Base-by-base conservation (phyloP, 1,140 invertebrate species). In the Delia radicum region DNA sequence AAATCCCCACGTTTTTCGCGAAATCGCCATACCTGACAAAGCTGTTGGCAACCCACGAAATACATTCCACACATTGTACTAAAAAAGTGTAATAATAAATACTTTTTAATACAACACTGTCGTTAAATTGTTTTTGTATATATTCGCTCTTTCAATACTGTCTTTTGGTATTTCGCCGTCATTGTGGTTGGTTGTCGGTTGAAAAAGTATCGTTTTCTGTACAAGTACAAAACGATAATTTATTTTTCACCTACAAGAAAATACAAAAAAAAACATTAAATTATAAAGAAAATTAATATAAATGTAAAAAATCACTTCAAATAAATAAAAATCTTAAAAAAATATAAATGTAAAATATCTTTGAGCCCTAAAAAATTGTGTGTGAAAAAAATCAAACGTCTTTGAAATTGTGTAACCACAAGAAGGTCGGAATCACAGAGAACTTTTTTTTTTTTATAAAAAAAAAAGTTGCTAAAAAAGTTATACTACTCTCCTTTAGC, bases 161-260 rank as follows among this genome's bases (percentile, higher is more conserved):
- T 18, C 74, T 75, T 75, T 75, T 65, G 63, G 61, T 67, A 69
- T 42, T 75, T 75, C 74, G 74, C 74, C 33, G 33, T 75, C 74
- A 69, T 75, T 75, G 74, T 75, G 74, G 74, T 75, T 75, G 63
- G 74, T 75, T 46, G 74, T 75, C 46, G 42, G 61, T 28, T 67
- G 73, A 74, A 63, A 55, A 21, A 37, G 33, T 21, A 21, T 15
- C 21, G n/a, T 55, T 24, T 18, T 55, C 21, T 55, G 48, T 21
- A 18, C 48, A 21, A 55, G n/a, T 55, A 21, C 48, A n/a, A 55
- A 55, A 55, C n/a, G n/a, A n/a, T 42, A 42, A 37, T 37, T 13
- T 42, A n/a, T 42, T 42, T 42, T 42, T 42, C 37, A 42, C 37
- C 37, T 42, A 8, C n/a, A n/a, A 42, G n/a, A 15, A 42, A 42